phyloP scores from a whole-genome alignment of 2,888 invertebrate species.

The Lacanobia oleracea region DNA sequence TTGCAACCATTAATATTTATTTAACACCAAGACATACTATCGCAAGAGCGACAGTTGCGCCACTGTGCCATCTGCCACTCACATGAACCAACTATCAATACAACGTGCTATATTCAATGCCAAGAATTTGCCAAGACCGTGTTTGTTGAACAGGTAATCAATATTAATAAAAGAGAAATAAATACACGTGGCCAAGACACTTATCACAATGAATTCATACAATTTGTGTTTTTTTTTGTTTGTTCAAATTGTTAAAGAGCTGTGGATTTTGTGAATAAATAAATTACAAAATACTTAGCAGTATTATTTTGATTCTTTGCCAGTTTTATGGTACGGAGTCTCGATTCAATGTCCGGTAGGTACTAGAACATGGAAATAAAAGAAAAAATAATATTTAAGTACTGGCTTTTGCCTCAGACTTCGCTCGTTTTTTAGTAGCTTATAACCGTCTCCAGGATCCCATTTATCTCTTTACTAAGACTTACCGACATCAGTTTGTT shows the following conservation, averaged over 20 bases:
- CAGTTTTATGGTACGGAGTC: neutral
- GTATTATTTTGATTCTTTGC: too few species aligned
- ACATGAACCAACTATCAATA: slow-evolving; percentile 12
- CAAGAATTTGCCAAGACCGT: slow-evolving; percentile 25
- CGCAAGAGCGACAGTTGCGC: slow-evolving; percentile 10
- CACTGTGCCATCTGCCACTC: slow-evolving; percentile 19
- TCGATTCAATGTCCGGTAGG: too few species aligned
- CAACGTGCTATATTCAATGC: slow-evolving; percentile 43
- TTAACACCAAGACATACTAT: neutral
- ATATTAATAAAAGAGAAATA: neutral
- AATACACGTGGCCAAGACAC: slow-evolving; percentile 1
- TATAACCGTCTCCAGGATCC: too few species aligned
- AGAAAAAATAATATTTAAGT: too few species aligned
- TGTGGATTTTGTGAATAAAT: too few species aligned
- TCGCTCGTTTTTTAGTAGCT: too few species aligned
- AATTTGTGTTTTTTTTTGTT: neutral
- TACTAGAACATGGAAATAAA: too few species aligned
- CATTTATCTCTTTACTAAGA: too few species aligned
- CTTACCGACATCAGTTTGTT: too few species aligned
- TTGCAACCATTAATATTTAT: too few species aligned
- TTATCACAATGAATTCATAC: neutral
- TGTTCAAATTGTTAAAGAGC: too few species aligned
- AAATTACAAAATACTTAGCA: neutral
- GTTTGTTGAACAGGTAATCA: neutral
- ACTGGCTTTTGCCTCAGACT: too few species aligned